These are phyloP conservation scores for Palythoa caribaeorum DNA, from an alignment of 92 coral and sea anemone genomes.

Conservation along the genomic window DNA sequence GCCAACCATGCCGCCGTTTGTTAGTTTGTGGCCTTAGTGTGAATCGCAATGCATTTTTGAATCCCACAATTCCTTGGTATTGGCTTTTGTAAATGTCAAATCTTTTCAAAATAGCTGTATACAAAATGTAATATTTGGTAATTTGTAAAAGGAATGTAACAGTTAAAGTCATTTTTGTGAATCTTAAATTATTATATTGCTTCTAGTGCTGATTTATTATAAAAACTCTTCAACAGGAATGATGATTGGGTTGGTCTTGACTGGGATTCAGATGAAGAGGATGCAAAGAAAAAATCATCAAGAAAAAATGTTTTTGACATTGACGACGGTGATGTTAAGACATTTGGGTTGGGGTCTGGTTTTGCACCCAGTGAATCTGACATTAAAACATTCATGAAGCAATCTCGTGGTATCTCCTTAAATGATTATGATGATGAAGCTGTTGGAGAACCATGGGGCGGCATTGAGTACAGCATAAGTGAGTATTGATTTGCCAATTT, in stretches of 20 bases:
- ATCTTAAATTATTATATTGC: background rate
- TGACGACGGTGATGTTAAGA: slow-evolving; percentile 42
- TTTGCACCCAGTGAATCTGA: slow-evolving; percentile 50
- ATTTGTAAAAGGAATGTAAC: too few relatives aligned
- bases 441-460: slow-evolving; percentile 50
- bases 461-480: slow-evolving; percentile 52
- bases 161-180: background rate
- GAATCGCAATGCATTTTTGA: too few relatives aligned
- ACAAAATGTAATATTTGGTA: too few relatives aligned
- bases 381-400: slow-evolving; percentile 37
- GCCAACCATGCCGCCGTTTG: too few relatives aligned
- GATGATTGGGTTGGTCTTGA: slow-evolving; percentile 23
- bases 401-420: slow-evolving; percentile 36
- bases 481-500: background rate
- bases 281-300: slow-evolving; percentile 25
- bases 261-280: slow-evolving; percentile 42
- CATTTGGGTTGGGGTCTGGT: slow-evolving; percentile 38
- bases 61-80: too few relatives aligned
- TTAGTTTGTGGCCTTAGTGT: too few relatives aligned
- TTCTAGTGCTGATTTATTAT: background rate
- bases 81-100: too few relatives aligned
- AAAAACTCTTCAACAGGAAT: slow-evolving; percentile 9
- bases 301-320: slow-evolving; percentile 45
- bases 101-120: too few relatives aligned
- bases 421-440: slow-evolving; percentile 44